Base-by-base conservation (phyloP, 2,113 vertebrate species). In the Furnarius figulus region DNA sequence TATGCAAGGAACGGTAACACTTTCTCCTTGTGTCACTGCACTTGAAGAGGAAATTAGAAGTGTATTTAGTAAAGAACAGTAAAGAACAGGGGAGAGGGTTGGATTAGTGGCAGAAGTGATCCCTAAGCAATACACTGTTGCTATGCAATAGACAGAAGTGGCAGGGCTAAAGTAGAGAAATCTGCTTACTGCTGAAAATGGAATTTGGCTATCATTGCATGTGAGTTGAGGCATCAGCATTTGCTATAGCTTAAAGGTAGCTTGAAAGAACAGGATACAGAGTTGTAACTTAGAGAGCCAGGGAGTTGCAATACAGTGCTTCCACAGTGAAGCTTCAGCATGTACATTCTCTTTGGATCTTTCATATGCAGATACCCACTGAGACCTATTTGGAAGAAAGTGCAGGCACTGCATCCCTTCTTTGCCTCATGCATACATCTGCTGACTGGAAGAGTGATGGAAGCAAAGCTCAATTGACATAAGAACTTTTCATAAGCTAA, bases 31-130 rank as follows among this genome's bases (percentile, higher is more conserved):
- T 94, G 96, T 96, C 11, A 92, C 85, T 44, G 79, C 93, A 47
- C 92, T 89, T 68, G 93, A 97, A 73, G 97, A 97, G 83, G 97
- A 98, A 91, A 97, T 90, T 77, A 16, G 94, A 81, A 98, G 93
- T 11, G 96, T 97, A 39, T 96, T 98, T 52, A 52, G 25, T 52
- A 27, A 93, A 96, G 93, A 87, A 58, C 74, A 95, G 42, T 22
- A 75, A 65, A 74, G 70, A 87, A 85, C 46, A 89, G 58, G 16
- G 47, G 72, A 85, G 53, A 56, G 52, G 85, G 37, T 31, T 20
- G 56, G 49, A 47, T 72, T 76, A 80, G 70, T 10, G 42, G 59
- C 75, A 96, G 90, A 90, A 86, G 63, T 14, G 50, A 88, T 63
- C 37, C 35, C 47, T 80, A 35, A 58, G 73, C 49, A 79, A 44